phyloP scores from a whole-genome alignment of 2,113 vertebrate genomes.

The Petromus typicus region DNA sequence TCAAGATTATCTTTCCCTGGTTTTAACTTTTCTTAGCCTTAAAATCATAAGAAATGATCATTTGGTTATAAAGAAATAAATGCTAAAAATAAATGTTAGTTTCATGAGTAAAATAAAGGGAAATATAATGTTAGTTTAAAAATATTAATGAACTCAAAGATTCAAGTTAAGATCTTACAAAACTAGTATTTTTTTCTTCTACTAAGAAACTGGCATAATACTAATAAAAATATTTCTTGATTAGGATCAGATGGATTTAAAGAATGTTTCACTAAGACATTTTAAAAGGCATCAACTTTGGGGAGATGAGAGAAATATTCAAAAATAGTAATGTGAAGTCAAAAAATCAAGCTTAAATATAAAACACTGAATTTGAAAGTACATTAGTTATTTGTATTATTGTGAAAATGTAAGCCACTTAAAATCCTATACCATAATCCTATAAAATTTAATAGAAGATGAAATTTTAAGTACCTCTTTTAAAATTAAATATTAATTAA shows the following conservation, averaged over 20 bases:
- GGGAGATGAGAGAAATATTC: conserved; percentile 46
- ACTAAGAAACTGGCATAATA: neutral
- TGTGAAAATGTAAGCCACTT: conserved; percentile 71
- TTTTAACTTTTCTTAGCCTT: neutral
- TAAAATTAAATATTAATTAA: conserved; percentile 86
- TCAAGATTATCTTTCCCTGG: neutral
- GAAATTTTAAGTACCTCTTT: conserved; percentile 75
- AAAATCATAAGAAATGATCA: neutral
- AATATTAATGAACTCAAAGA: neutral
- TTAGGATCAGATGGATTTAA: conserved; percentile 37
- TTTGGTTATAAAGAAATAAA: neutral
- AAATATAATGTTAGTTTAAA: neutral
- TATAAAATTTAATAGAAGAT: conserved; percentile 79
- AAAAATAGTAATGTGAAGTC: conserved; percentile 43
- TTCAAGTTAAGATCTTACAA: conserved; percentile 41
- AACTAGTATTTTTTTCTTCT: neutral
- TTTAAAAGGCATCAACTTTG: conserved; percentile 35
- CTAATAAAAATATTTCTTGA: neutral
- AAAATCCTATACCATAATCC: conserved; percentile 74
- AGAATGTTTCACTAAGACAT: conserved; percentile 16
- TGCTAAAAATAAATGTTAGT: conserved; percentile 15
- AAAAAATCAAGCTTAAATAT: conserved; percentile 8
- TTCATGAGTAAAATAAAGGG: neutral
- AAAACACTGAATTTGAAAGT: conserved; percentile 47
- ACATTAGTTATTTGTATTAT: conserved; percentile 56